phyloP scores from a whole-genome alignment of 2,797 vertebrate genomes.

The Halcyon badia region DNA sequence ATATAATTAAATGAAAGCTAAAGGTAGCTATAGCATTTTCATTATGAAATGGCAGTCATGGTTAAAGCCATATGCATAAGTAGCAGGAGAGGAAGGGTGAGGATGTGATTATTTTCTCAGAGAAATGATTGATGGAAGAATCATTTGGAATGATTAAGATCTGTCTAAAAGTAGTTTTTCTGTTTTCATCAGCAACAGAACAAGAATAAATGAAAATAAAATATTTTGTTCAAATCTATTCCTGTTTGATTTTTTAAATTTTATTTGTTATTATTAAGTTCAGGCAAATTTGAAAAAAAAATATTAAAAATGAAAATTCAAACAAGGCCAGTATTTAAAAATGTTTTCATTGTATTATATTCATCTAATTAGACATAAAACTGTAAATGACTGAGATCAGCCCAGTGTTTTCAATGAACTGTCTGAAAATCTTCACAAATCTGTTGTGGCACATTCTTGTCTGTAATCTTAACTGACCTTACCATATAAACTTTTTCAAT shows the following conservation, averaged over 20 bases:
- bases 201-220: neutral
- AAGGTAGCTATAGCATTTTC: neutral
- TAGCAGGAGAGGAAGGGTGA: neutral
- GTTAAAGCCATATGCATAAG: neutral
- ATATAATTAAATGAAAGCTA: neutral
- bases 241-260: neutral
- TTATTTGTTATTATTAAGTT: neutral
- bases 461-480: neutral
- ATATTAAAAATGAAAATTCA: neutral
- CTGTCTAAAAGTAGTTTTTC: neutral
- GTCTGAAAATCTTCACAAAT: neutral
- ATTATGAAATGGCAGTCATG: neutral
- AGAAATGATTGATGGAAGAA: neutral
- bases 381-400: neutral
- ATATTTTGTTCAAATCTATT: neutral
- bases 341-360: neutral
- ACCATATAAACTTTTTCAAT: neutral
- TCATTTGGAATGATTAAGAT: neutral
- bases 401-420: neutral
- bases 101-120: neutral
- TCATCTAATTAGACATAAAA: neutral
- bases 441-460: neutral
- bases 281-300: neutral
- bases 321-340: neutral
- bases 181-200: neutral